A percentile compares a stretch with the other conserved stretches of the same genome.
phyloP scores from a whole-genome alignment of 1,140 invertebrate genomes.

The Halyomorpha halys region DNA sequence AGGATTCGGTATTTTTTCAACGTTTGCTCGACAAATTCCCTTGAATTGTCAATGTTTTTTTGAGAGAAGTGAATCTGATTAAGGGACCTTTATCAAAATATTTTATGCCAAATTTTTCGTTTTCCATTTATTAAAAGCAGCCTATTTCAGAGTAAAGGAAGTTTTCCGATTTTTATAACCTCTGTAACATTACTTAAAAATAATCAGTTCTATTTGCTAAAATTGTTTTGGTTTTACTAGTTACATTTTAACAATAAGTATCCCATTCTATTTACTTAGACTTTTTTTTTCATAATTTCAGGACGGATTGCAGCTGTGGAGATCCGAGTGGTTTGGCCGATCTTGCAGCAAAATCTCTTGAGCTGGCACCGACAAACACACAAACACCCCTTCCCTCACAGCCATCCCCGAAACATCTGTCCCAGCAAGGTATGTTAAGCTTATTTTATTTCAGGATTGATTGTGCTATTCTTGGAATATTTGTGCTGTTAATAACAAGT shows the following conservation, averaged over 20 bases:
- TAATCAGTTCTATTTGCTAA: too few species aligned
- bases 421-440: conserved; percentile 27
- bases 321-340: conserved; percentile 22
- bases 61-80: too few species aligned
- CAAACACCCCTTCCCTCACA: conserved; percentile 15
- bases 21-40: not conserved
- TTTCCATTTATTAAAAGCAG: too few species aligned
- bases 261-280: too few species aligned
- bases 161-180: too few species aligned
- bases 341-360: conserved; percentile 23
- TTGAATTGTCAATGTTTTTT: too few species aligned
- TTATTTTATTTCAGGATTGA: not conserved
- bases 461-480: not conserved
- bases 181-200: too few species aligned
- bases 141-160: too few species aligned
- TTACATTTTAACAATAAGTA: too few species aligned
- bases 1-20: not conserved
- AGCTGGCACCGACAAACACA: conserved; percentile 25
- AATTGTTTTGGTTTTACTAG: too few species aligned
- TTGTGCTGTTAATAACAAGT: not conserved
- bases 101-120: too few species aligned
- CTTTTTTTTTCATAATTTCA: not conserved
- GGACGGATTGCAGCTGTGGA: conserved; percentile 25
- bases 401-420: conserved; percentile 19
- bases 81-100: too few species aligned